Conservation (phyloP, 2,113 vertebrate genomes). For the Tragelaphus buxtoni region DNA sequence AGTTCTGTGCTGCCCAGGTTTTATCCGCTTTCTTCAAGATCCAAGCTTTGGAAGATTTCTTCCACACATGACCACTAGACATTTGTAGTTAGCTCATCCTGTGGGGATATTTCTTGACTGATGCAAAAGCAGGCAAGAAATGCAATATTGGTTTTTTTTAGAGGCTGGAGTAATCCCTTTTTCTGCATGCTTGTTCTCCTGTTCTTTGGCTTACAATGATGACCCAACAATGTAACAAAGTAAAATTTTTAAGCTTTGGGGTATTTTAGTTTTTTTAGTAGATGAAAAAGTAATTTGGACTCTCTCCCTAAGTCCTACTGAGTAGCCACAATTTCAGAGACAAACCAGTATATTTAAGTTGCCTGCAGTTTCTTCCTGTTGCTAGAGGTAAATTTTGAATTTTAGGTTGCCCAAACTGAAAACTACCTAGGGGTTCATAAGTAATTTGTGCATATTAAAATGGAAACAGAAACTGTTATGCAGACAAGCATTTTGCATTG, state of each 20-base stretch:
- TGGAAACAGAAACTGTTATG: neutral
- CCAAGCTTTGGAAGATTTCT: neutral
- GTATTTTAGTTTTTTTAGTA: neutral
- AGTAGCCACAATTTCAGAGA: neutral
- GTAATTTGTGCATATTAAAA: neutral
- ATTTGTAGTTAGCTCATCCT: neutral
- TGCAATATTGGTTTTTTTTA: neutral
- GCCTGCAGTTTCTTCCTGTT: neutral
- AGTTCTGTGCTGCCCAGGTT: neutral
- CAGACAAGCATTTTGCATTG: neutral
- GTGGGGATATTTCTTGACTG: neutral
- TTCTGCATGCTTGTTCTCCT: neutral
- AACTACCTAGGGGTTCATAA: neutral
- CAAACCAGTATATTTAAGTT: neutral
- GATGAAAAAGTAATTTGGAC: neutral
- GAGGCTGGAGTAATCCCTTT: neutral
- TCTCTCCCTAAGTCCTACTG: neutral
- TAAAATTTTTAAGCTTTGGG: neutral
- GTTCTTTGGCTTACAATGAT: neutral
- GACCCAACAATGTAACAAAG: neutral
- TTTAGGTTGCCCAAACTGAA: neutral
- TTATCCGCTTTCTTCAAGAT: neutral
- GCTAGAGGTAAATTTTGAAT: neutral
- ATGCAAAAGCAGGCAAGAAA: neutral
- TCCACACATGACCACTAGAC: neutral